phyloP scores from a whole-genome alignment of 2,797 vertebrate genomes.

The Petrocephalus schoutedeni region DNA sequence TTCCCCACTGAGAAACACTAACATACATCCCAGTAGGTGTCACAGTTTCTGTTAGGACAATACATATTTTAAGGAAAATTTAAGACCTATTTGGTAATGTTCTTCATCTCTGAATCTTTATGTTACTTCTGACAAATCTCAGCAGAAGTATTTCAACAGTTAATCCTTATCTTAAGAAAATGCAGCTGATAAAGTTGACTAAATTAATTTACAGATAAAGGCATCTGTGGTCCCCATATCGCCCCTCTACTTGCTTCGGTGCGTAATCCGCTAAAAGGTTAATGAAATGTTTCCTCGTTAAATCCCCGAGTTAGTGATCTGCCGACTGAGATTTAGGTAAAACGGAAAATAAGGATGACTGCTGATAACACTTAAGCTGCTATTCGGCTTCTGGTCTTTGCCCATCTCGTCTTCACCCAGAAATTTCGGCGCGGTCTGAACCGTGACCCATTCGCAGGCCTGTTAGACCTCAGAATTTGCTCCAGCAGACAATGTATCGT shows the following conservation, averaged over 20 bases:
- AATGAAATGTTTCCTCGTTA: neutral
- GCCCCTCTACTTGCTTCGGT: neutral
- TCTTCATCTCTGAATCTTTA: no score
- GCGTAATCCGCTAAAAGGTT: neutral
- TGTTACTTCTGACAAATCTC: neutral
- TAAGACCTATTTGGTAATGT: no score
- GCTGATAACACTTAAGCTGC: neutral
- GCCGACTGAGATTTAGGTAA: neutral
- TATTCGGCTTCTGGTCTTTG: neutral
- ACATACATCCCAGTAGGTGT: neutral
- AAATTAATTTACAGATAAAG: neutral
- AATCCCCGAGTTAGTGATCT: neutral
- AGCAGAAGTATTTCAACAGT: neutral
- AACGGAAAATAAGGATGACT: neutral
- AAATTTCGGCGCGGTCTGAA: neutral
- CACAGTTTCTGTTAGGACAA: neutral
- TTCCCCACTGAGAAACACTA: neutral
- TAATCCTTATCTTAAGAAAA: neutral
- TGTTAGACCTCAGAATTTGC: neutral
- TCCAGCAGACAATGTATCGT: neutral
- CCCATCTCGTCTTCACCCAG: neutral
- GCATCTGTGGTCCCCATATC: neutral
- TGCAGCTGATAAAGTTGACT: neutral
- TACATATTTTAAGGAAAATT: neutral
- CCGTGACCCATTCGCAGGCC: neutral